A percentile compares a stretch with the other conserved stretches of the same genome.
These are phyloP conservation scores for Misgurnus anguillicaudatus DNA, from an alignment of 2,113 vertebrate genomes.

Conservation along the genomic window DNA sequence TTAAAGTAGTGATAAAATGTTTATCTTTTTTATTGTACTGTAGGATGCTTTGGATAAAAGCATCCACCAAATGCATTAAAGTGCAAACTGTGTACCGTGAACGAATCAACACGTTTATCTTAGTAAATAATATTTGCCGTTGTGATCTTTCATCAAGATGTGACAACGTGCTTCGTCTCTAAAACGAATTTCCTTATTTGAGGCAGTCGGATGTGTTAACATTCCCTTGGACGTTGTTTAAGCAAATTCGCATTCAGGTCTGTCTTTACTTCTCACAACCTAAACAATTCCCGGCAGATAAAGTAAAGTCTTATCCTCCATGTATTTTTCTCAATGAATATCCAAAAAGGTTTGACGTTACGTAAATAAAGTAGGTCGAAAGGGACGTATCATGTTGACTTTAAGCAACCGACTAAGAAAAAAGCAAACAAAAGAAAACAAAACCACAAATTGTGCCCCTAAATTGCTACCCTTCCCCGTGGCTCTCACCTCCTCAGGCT, in stretches of 20 bases:
- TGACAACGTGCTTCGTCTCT: background rate
- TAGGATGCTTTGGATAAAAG: no score
- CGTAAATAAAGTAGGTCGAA: background rate
- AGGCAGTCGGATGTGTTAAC: background rate
- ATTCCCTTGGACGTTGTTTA: background rate
- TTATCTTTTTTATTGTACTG: no score
- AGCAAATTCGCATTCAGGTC: background rate
- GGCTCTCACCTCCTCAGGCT: background rate
- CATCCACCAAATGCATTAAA: no score
- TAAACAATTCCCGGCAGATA: background rate
- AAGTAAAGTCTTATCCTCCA: background rate
- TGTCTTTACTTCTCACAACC: background rate
- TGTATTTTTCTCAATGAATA: background rate
- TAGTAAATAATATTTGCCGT: background rate
- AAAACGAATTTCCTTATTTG: background rate
- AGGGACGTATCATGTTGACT: background rate
- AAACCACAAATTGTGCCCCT: background rate
- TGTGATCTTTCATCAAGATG: background rate
- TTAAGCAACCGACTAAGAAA: background rate
- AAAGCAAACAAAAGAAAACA: background rate
- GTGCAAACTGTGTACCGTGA: no score
- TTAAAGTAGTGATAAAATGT: no score
- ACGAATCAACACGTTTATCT: background rate
- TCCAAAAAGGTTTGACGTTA: background rate
- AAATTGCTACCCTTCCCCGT: constrained; percentile 19